phyloP scores from a whole-genome alignment of 2,113 vertebrate genomes.

The Actinemys pallida region DNA sequence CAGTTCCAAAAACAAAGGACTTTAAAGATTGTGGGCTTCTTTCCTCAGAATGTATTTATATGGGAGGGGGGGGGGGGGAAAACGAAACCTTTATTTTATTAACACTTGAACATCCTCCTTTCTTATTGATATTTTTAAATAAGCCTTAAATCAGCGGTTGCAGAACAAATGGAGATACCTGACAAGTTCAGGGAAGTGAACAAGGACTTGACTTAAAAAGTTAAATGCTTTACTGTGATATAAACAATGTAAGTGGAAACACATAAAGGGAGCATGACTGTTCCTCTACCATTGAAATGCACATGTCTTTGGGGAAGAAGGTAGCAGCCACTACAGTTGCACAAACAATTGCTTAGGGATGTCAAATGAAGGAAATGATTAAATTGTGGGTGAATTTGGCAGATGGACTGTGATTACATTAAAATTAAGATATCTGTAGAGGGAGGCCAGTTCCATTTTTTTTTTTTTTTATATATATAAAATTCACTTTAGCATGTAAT shows the following conservation, averaged over 20 bases:
- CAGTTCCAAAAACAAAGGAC: neutral
- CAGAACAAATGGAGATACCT: neutral
- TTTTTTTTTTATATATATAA: rapidly evolving
- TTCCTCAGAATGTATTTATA: neutral
- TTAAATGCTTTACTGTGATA: neutral
- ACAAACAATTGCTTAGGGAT: neutral
- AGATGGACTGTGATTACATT: neutral
- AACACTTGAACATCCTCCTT: neutral
- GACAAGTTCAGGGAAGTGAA: neutral
- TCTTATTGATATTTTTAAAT: neutral
- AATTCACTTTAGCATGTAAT: neutral
- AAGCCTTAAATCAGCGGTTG: neutral
- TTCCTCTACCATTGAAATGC: neutral
- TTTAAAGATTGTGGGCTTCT: neutral
- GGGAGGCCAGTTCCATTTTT: neutral
- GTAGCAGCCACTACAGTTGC: neutral
- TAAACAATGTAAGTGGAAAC: rapidly evolving
- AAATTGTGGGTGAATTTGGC: neutral
- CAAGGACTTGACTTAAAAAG: neutral
- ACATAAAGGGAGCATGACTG: rapidly evolving
- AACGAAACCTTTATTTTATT: neutral
- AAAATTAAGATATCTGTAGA: neutral
- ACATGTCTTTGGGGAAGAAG: rapidly evolving
- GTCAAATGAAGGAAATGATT: neutral
- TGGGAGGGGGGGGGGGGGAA: neutral